Evolutionary conservation across 2,888 invertebrate genomes (phyloP).

Genomic region (Ichneumoninae sp.): DNA sequence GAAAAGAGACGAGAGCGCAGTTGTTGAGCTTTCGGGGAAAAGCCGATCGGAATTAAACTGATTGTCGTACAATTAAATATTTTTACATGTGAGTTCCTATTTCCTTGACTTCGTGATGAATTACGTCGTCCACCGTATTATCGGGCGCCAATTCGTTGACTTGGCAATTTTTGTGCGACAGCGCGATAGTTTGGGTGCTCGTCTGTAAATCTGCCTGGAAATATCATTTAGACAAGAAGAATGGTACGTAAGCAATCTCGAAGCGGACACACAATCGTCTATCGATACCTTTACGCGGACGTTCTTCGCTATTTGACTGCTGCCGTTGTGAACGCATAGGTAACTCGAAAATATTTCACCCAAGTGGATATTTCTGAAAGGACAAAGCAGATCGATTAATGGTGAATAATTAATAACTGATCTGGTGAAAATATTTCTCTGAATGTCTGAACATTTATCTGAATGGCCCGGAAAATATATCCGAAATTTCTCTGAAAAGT

Average conservation of each 20-base stretch:
- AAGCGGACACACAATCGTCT: slow-evolving; percentile 1
- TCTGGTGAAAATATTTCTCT: too few species aligned
- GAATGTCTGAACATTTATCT: too few species aligned
- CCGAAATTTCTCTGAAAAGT: too few species aligned
- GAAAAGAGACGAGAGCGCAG: slow-evolving; percentile 77
- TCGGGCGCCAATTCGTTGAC: slow-evolving; percentile 88
- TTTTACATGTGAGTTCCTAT: slow-evolving; percentile 97
- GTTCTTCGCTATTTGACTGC: slow-evolving; percentile 92
- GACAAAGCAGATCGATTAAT: slow-evolving; percentile 5
- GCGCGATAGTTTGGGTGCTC: slow-evolving; percentile 93
- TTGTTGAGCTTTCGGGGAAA: slow-evolving; percentile 5
- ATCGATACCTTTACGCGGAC: slow-evolving; percentile 91
- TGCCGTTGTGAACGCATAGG: slow-evolving; percentile 98
- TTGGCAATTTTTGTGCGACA: slow-evolving; percentile 89
- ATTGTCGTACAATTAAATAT: slow-evolving; percentile 25
- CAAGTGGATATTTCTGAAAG: slow-evolving; percentile 94
- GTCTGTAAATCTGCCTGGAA: slow-evolving; percentile 96
- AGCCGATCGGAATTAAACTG: background rate
- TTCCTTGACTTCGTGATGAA: slow-evolving; percentile 99
- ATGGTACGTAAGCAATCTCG: background rate
- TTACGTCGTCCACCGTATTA: slow-evolving; percentile 96
- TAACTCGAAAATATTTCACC: slow-evolving; percentile 99
- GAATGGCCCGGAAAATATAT: too few species aligned
- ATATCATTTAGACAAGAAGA: slow-evolving; percentile 36
- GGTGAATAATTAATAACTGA: background rate